Evolutionary conservation across 2,113 vertebrate species (phyloP).

Genomic region (Caloenas nicobarica): DNA sequence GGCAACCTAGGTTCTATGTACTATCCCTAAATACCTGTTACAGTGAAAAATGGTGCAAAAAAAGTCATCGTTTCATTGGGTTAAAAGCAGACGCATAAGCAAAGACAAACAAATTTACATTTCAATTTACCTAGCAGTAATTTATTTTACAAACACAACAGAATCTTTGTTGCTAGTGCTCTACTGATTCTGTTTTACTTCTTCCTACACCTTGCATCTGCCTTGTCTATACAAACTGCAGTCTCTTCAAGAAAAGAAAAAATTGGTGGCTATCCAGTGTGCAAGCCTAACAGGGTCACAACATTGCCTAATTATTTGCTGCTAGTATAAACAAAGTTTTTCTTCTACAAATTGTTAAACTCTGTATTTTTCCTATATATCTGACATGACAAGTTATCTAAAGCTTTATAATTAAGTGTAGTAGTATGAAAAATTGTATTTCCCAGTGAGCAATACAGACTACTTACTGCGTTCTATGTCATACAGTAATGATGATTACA

Average conservation of each 20-base stretch:
- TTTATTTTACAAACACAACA: not conserved
- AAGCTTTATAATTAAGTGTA: not conserved
- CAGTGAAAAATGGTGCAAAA: not conserved
- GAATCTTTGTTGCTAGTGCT: not conserved
- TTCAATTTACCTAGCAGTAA: not conserved
- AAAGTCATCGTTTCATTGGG: not conserved
- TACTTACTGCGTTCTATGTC: not conserved
- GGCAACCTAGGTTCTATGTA: not conserved
- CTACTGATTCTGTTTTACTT: not conserved
- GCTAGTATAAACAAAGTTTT: not conserved
- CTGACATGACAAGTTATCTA: not conserved
- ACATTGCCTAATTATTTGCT: not conserved
- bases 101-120: not conserved
- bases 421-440: not conserved
- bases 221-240: not conserved
- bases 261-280: not conserved
- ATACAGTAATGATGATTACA: not conserved
- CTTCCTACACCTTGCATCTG: not conserved
- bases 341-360: not conserved
- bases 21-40: not conserved
- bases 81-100: not conserved
- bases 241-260: not conserved
- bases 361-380: not conserved
- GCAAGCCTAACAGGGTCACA: not conserved
- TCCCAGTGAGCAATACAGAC: not conserved